These are phyloP conservation scores for Peromyscus nudipes DNA, from an alignment of 2,797 vertebrate genomes.

Conservation along the genomic window DNA sequence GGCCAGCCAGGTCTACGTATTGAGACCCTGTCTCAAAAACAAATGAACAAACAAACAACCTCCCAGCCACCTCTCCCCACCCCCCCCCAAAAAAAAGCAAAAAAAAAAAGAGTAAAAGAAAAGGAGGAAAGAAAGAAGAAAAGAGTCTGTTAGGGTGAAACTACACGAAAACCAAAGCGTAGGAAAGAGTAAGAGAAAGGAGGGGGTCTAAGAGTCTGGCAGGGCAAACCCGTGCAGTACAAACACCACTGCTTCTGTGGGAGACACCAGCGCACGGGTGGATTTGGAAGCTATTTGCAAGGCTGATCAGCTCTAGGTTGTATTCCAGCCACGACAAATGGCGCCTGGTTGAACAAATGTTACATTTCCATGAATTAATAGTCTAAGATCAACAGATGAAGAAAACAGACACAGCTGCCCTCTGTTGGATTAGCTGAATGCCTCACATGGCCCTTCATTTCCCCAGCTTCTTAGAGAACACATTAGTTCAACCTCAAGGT, in stretches of 20 bases:
- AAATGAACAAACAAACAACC: background rate
- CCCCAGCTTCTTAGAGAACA: background rate
- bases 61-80: too few species aligned
- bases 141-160: background rate
- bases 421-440: constrained; percentile 65
- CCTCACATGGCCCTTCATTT: background rate
- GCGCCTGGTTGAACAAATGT: constrained; percentile 81
- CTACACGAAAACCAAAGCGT: background rate
- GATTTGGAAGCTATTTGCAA: constrained; percentile 70
- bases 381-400: constrained; percentile 69
- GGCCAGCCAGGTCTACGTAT: background rate
- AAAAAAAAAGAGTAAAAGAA: background rate
- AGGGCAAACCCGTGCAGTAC: background rate
- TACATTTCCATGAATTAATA: constrained; percentile 85
- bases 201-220: background rate
- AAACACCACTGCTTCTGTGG: background rate
- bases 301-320: constrained; percentile 67
- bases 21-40: background rate
- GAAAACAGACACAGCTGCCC: constrained; percentile 70
- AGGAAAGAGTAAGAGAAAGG: background rate
- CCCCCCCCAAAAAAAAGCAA: background rate
- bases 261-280: background rate
- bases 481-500: background rate
- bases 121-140: background rate
- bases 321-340: constrained; percentile 65